These are phyloP conservation scores for Irena cyanogastra DNA, from an alignment of 2,113 vertebrate species.

Conservation along the genomic window DNA sequence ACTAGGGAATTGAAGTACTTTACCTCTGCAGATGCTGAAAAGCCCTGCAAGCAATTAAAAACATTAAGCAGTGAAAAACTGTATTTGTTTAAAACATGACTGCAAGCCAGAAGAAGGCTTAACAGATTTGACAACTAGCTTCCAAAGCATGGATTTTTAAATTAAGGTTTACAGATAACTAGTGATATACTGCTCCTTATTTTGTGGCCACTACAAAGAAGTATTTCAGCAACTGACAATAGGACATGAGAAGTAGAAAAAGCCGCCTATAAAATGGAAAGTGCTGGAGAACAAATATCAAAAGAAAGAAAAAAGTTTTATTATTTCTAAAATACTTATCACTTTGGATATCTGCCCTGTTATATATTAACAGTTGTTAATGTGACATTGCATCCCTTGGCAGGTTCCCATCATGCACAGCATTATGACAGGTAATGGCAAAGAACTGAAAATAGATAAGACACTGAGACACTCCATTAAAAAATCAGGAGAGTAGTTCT, in stretches of 20 bases:
- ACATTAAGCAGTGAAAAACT: neutral
- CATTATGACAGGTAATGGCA: neutral
- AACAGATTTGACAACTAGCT: neutral
- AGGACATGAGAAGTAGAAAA: neutral
- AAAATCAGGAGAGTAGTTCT: neutral
- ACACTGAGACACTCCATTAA: neutral
- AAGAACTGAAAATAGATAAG: neutral
- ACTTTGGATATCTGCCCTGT: neutral
- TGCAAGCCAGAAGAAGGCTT: neutral
- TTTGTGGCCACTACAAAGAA: neutral
- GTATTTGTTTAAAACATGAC: neutral
- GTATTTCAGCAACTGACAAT: neutral
- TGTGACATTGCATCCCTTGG: neutral
- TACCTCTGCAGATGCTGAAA: slow-evolving; percentile 16
- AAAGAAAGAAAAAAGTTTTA: neutral
- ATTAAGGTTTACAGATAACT: neutral
- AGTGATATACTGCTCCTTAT: neutral
- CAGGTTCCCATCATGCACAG: neutral
- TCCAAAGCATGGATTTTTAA: neutral
- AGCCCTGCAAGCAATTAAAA: slow-evolving; percentile 4
- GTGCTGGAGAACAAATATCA: neutral
- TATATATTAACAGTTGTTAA: neutral
- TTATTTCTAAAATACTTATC: neutral
- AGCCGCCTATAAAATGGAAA: neutral
- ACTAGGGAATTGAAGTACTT: neutral